phyloP scores from a whole-genome alignment of 2,113 vertebrate genomes.

The Gasterosteus nipponicus region DNA sequence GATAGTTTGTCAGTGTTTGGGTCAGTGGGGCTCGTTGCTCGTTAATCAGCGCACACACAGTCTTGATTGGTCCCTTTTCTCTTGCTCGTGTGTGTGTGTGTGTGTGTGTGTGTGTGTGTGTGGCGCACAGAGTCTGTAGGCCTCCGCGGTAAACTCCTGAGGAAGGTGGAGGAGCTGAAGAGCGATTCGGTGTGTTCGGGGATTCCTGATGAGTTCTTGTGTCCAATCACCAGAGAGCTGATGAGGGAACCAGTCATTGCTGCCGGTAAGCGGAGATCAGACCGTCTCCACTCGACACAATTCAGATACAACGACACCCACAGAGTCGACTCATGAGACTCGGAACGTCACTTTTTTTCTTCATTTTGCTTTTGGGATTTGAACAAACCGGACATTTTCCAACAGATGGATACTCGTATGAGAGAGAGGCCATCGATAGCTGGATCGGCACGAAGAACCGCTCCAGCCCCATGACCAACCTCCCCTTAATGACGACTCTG shows the following conservation, averaged over 20 bases:
- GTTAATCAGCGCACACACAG: slow-evolving; percentile 7
- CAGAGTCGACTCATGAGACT: neutral
- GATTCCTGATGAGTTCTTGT: slow-evolving; percentile 93
- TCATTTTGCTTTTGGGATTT: neutral
- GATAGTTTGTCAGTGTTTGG: slow-evolving; percentile 2
- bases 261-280: slow-evolving; percentile 82
- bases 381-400: neutral
- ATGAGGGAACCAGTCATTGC: slow-evolving; percentile 96
- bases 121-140: slow-evolving; percentile 88
- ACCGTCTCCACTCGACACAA: neutral
- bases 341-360: neutral
- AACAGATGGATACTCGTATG: slow-evolving; percentile 96
- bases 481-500: slow-evolving; percentile 85
- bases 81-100: neutral
- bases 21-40: slow-evolving; percentile 19
- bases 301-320: slow-evolving; percentile 1
- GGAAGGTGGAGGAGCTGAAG: slow-evolving; percentile 89
- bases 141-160: slow-evolving; percentile 86
- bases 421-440: slow-evolving; percentile 90
- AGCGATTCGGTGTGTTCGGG: slow-evolving; percentile 70
- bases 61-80: slow-evolving; percentile 8
- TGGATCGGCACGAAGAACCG: slow-evolving; percentile 91
- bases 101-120: neutral
- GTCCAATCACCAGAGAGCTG: slow-evolving; percentile 94
- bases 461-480: slow-evolving; percentile 97